Evolutionary conservation across 1,140 invertebrate genomes (phyloP), one percentile per base, ranked within the genome.

Genomic region (Drosophila nigrodunni): DNA sequence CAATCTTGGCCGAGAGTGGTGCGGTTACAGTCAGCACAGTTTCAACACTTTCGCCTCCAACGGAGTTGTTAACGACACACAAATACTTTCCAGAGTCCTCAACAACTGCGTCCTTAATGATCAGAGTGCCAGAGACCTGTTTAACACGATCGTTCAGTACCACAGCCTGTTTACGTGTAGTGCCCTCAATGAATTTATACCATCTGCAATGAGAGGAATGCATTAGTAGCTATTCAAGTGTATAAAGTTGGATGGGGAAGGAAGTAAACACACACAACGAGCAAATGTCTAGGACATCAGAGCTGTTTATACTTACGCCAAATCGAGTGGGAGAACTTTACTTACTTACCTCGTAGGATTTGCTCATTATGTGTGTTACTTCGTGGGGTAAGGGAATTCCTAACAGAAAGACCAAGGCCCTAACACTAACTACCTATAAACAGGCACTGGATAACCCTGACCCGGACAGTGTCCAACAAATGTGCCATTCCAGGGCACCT

Each of bases 81-180:
- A 98, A 93, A 90, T 98, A 99, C 92, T 97, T 97, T 79, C 98
- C 98, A 67, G 97, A 98, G 92, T 98, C 98, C 83, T 96, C 96
- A 46, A 98, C 97, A 80, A 96, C 95, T 21, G 97, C 97, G 90
- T 98, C 97, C 67, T 96, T 95, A 66, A 99, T 98, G 75, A 98
- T 97, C 66, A 99, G 93, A 64, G 98, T 98, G 64, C 98, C 98
- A 74, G 97, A 97, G n/a, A 97, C 96, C 94, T 98, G 97, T 83
- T 97, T 97, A 2, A 98, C 96, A 77, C 97, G 95, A 50, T 98
- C 97, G 90, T 97, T 96, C 54, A 98, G 93, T 43, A 95, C 94
- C 3, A 98, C 97, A 15, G 96, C 96, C 92, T 97, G 96, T 90
- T 97, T 97, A 35, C 96, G 94, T 3, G 95, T 95, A 0, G 96